Conservation (phyloP, 2,797 vertebrate species). For the Schizopygopsis pylzovi region DNA sequence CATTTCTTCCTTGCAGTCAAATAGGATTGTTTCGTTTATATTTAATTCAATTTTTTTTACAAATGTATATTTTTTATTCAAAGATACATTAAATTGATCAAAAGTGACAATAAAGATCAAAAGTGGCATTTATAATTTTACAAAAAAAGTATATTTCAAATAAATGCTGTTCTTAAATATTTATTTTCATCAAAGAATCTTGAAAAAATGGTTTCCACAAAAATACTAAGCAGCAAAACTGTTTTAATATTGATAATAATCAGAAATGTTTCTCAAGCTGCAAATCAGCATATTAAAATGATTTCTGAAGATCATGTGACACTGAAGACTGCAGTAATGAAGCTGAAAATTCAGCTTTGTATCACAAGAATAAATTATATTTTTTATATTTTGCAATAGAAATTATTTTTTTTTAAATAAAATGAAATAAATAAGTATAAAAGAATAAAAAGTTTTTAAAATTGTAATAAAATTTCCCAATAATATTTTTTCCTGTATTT, state of each 20-base stretch:
- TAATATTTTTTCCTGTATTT: not conserved
- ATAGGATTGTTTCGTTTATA: too few species aligned
- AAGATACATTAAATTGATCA: not conserved
- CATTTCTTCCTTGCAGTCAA: too few species aligned
- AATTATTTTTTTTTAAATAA: too few species aligned
- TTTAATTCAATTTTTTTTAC: too few species aligned
- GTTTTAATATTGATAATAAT: not conserved
- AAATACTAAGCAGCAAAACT: not conserved
- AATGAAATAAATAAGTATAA: too few species aligned
- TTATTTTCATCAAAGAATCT: not conserved
- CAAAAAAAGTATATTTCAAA: not conserved
- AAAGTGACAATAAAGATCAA: not conserved
- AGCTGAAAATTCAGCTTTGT: not conserved
- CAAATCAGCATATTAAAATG: not conserved
- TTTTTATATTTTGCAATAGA: not conserved
- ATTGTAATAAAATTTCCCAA: not conserved
- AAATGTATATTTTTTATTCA: not conserved
- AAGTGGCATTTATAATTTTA: not conserved
- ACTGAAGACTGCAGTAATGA: not conserved
- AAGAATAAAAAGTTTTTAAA: not conserved
- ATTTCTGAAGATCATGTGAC: conserved; percentile 4
- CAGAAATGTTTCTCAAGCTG: not conserved
- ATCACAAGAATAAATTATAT: not conserved
- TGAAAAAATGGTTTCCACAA: not conserved
- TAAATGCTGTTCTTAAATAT: not conserved